Evolutionary conservation across 2,888 invertebrate species (phyloP), one percentile per base, ranked within the genome.

Genomic region (Sipha maydis): DNA sequence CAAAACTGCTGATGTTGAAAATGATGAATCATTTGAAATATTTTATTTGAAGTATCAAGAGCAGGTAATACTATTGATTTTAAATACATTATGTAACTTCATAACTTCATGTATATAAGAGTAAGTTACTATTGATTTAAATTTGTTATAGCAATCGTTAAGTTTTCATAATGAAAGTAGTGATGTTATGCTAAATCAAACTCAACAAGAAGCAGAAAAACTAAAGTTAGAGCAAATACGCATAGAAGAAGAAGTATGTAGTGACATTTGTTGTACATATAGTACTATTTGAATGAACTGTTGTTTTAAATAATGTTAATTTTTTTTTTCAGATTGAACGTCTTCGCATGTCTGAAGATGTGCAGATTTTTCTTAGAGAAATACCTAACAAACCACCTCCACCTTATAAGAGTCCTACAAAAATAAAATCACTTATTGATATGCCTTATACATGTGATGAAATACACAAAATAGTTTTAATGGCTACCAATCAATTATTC

Each of bases 321-420:
- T 77, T 48, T 79, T 78, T 54, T 1, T 79, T 86, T 73, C 11
- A 88, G 88, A 88, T 88, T 82, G 48, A 88, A 48, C 75, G 61
- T 67, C 73, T 88, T 75, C 61, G 48, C 1, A 31, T 88, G 41
- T 21, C 82, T 0, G 82, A 88, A 31, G 56, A 88, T 75, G 8
- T 28, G 28, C 71, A 75, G 31, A 75, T 80, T n/a, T 80, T 80
- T 82, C 14, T 75, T 11, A 73, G 80, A 82, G 54, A 82, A 82
- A 88, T 88, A 67, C 88, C 88, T 11, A 82, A 75, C 11, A 82
- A 88, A 82, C 88, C 88, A 28, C 88, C 88, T 31, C 82, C 88
- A 11, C 88, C 88, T 2, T 88, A 88, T 19, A 88, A 88, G 7
- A 88, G 88, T 67, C 88, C 88, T 0, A 88, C 80, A 17, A 88